phyloP scores from a whole-genome alignment of 2,797 vertebrate species.

The Betta splendens region DNA sequence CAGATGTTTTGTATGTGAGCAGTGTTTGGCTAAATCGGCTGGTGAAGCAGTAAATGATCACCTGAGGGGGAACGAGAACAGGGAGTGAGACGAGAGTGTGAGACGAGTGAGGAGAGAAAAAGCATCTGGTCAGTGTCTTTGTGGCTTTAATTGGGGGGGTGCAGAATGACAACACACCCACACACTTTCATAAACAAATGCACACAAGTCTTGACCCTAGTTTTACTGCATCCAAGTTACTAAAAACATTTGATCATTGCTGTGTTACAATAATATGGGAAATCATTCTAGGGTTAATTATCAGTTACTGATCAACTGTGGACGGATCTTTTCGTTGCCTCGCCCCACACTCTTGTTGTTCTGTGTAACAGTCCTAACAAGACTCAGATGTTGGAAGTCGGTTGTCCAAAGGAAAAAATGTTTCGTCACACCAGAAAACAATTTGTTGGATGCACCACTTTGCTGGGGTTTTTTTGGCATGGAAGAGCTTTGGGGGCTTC shows the following conservation, averaged over 20 bases:
- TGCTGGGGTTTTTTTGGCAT: slow-evolving; percentile 37
- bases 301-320: slow-evolving; percentile 55
- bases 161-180: slow-evolving; percentile 53
- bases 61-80: slow-evolving; percentile 29
- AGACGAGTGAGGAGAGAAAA: slow-evolving; percentile 29
- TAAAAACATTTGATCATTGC: slow-evolving; percentile 14
- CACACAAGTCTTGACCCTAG: neutral
- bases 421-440: slow-evolving; percentile 79
- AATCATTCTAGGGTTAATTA: slow-evolving; percentile 43
- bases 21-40: slow-evolving; percentile 9
- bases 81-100: slow-evolving; percentile 18
- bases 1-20: no score
- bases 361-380: slow-evolving; percentile 63
- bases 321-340: slow-evolving; percentile 51
- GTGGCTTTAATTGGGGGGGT: slow-evolving; percentile 53
- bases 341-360: slow-evolving; percentile 59
- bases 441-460: slow-evolving; percentile 70
- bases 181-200: slow-evolving; percentile 24
- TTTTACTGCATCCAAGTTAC: slow-evolving; percentile 6
- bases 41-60: slow-evolving; percentile 30
- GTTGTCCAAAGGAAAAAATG: slow-evolving; percentile 52
- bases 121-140: slow-evolving; percentile 65
- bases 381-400: slow-evolving; percentile 74
- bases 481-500: slow-evolving; percentile 49
- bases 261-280: slow-evolving; percentile 14